These are phyloP conservation scores for Sitobion miscanthi DNA, from an alignment of 1,140 invertebrate species.

Conservation along the genomic window DNA sequence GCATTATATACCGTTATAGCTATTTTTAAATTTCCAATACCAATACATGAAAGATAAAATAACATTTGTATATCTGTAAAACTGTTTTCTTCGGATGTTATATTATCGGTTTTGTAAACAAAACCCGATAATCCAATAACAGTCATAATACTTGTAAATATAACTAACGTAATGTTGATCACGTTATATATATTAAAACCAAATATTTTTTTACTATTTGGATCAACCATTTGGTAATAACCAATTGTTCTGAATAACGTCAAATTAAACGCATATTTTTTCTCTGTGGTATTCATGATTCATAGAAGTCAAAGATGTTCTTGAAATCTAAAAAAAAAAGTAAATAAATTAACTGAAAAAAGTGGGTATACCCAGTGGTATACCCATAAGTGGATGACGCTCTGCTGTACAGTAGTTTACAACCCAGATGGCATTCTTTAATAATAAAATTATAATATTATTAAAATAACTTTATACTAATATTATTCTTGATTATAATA, in stretches of 20 bases:
- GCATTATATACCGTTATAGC: not conserved
- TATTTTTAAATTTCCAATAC: not conserved
- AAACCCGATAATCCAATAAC: not conserved
- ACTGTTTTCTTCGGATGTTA: not conserved
- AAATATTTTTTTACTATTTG: constrained; percentile 9
- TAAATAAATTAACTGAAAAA: too few relatives aligned
- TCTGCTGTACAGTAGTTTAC: too few relatives aligned
- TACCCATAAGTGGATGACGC: too few relatives aligned
- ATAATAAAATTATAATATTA: too few relatives aligned
- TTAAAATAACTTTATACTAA: too few relatives aligned
- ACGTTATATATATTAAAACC: constrained; percentile 5
- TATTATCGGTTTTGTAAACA: not conserved
- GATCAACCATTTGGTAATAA: constrained; percentile 12
- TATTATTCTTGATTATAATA: too few relatives aligned
- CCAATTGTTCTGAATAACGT: constrained; percentile 3
- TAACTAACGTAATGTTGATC: not conserved
- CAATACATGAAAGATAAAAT: not conserved
- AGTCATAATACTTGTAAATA: not conserved
- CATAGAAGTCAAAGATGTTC: not conserved
- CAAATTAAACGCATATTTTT: not conserved
- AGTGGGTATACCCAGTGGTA: too few relatives aligned
- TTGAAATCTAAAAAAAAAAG: not conserved
- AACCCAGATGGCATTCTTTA: too few relatives aligned
- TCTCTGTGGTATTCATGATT: not conserved
- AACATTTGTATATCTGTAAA: not conserved